phyloP scores from a whole-genome alignment of 2,888 invertebrate genomes.

The Trichogramma dendrolimi region DNA sequence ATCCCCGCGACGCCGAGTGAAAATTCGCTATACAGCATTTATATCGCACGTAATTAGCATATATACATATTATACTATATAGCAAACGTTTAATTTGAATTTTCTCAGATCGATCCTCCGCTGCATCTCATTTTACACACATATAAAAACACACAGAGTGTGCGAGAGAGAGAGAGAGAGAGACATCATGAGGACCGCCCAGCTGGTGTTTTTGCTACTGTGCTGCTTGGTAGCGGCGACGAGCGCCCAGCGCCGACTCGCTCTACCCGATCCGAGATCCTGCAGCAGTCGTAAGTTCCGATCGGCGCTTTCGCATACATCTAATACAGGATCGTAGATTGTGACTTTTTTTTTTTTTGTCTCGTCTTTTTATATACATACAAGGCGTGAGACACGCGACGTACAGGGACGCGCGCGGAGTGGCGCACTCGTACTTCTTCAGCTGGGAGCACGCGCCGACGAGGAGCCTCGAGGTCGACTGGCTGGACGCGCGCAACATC shows the following conservation, averaged over 20 bases:
- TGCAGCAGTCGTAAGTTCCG: conserved; percentile 78
- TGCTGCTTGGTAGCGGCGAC: conserved; percentile 57
- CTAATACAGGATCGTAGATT: neutral
- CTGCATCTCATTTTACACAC: conserved; percentile 12
- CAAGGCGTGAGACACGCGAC: conserved; percentile 78
- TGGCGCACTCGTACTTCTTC: conserved; percentile 89
- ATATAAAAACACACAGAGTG: conserved; percentile 36
- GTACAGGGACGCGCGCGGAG: conserved; percentile 82
- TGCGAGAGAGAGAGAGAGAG: too few species aligned
- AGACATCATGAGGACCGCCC: conserved; percentile 40
- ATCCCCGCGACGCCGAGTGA: neutral
- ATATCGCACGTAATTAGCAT: neutral
- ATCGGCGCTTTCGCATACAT: neutral
- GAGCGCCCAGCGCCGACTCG: conserved; percentile 77
- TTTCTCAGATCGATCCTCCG: neutral
- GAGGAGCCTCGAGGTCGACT: conserved; percentile 78
- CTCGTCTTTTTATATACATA: neutral
- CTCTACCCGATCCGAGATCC: conserved; percentile 83
- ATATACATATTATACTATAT: neutral
- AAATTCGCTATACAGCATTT: neutral
- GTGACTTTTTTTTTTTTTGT: neutral
- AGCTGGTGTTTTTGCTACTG: conserved; percentile 59
- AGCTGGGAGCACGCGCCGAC: conserved; percentile 86
- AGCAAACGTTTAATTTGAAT: too few species aligned
- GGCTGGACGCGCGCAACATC: conserved; percentile 86